Evolutionary conservation across 2,113 vertebrate species (phyloP).

Genomic region (Mormoops blainvillei): DNA sequence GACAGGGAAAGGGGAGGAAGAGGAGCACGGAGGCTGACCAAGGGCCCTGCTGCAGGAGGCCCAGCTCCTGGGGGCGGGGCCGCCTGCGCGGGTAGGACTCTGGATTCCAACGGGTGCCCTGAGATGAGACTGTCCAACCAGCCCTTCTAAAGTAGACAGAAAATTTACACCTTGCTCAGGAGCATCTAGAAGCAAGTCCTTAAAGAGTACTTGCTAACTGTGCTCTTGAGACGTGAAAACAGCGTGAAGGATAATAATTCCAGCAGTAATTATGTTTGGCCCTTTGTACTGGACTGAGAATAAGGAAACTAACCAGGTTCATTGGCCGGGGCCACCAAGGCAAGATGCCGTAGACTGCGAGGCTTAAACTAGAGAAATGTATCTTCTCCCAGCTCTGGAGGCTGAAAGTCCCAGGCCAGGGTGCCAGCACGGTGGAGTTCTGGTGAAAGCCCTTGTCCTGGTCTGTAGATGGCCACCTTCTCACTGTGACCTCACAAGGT

Average conservation of each 20-base stretch:
- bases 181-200: not conserved
- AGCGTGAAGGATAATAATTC: not conserved
- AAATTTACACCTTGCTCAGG: not conserved
- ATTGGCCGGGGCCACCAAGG: not conserved
- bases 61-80: accelerated
- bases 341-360: not conserved
- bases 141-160: not conserved
- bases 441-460: too few relatives aligned
- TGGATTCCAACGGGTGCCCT: not conserved
- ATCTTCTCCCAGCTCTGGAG: not conserved
- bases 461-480: too few relatives aligned
- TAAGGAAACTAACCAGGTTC: not conserved
- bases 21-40: not conserved
- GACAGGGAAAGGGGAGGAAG: not conserved
- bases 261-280: not conserved
- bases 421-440: accelerated
- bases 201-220: not conserved
- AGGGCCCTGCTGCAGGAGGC: not conserved
- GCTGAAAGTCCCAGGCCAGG: not conserved
- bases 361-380: not conserved
- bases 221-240: not conserved
- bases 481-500: accelerated
- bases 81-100: not conserved
- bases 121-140: not conserved
- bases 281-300: not conserved